Percentiles rank a stretch among this genome's conserved stretches.
Evolutionary conservation across 2,113 vertebrate genomes (phyloP).

Genomic region (Nesoenas mayeri): DNA sequence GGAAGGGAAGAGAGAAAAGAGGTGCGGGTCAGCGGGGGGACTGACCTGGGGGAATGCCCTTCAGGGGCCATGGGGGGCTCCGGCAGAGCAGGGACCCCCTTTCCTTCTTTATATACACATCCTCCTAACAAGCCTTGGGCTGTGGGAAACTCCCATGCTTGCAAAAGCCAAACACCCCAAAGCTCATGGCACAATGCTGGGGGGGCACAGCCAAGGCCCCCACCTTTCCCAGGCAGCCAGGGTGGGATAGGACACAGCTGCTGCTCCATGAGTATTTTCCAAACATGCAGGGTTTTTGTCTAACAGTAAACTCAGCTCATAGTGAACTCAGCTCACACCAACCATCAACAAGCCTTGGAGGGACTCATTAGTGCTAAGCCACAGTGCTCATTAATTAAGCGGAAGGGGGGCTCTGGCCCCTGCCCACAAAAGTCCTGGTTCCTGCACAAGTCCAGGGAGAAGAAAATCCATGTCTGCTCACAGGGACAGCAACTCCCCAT

Average conservation of each 20-base stretch:
- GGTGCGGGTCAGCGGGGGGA: accelerated
- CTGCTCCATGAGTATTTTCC: not conserved
- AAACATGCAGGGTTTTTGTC: not conserved
- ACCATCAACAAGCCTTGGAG: not conserved
- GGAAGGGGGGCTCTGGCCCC: too few relatives aligned
- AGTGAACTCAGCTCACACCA: not conserved
- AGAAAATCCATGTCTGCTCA: accelerated
- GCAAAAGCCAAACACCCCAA: not conserved
- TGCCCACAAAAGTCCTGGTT: not conserved
- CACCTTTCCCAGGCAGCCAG: not conserved
- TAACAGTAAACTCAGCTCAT: too few relatives aligned
- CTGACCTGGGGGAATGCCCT: too few relatives aligned
- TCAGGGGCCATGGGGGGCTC: too few relatives aligned
- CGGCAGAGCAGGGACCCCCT: not conserved
- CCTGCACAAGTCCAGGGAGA: not conserved
- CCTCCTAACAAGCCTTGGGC: accelerated
- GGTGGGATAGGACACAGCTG: accelerated
- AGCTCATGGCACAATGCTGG: accelerated
- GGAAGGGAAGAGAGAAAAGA: not conserved
- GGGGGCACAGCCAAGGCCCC: not conserved
- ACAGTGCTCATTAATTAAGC: not conserved
- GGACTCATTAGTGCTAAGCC: not conserved
- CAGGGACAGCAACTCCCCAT: accelerated
- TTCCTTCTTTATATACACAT: not conserved
- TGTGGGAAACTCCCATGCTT: accelerated